Evolutionary conservation across 2,888 invertebrate species (phyloP).

Genomic region (Apantesis nais): DNA sequence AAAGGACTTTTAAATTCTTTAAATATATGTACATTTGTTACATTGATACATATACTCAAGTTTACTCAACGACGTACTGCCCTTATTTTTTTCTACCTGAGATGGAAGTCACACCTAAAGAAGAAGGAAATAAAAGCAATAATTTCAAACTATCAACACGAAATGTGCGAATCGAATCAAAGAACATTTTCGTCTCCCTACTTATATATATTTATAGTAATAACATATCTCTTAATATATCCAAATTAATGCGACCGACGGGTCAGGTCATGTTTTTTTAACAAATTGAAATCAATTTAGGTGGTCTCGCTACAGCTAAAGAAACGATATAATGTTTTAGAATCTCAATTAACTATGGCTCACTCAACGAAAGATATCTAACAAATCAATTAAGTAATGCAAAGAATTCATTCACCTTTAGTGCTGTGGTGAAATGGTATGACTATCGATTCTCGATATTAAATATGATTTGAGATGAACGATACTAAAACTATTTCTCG

Average conservation of each 20-base stretch:
- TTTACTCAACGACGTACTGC: too few species aligned
- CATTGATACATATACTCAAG: too few species aligned
- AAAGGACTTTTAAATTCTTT: too few species aligned
- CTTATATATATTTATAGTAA: slow-evolving; percentile 19
- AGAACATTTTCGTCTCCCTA: slow-evolving; percentile 21
- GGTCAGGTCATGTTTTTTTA: slow-evolving; percentile 51
- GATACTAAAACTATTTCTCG: background rate
- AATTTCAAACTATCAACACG: background rate
- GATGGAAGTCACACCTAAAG: background rate
- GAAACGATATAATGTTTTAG: slow-evolving; percentile 66
- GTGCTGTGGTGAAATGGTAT: slow-evolving; percentile 50
- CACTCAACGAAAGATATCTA: slow-evolving; percentile 79
- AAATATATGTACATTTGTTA: too few species aligned
- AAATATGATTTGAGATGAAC: background rate
- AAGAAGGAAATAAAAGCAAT: background rate
- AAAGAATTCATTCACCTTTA: slow-evolving; percentile 82
- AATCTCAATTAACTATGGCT: slow-evolving; percentile 78
- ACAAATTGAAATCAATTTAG: slow-evolving; percentile 57
- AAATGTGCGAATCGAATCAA: slow-evolving; percentile 14
- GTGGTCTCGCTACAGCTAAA: slow-evolving; percentile 60
- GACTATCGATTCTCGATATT: slow-evolving; percentile 1
- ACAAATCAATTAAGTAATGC: slow-evolving; percentile 84
- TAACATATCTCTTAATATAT: slow-evolving; percentile 37
- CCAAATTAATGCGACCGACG: slow-evolving; percentile 38
- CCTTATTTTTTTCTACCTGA: too few species aligned